phyloP scores from a whole-genome alignment of 2,797 vertebrate genomes.

The Acanthornis magna region DNA sequence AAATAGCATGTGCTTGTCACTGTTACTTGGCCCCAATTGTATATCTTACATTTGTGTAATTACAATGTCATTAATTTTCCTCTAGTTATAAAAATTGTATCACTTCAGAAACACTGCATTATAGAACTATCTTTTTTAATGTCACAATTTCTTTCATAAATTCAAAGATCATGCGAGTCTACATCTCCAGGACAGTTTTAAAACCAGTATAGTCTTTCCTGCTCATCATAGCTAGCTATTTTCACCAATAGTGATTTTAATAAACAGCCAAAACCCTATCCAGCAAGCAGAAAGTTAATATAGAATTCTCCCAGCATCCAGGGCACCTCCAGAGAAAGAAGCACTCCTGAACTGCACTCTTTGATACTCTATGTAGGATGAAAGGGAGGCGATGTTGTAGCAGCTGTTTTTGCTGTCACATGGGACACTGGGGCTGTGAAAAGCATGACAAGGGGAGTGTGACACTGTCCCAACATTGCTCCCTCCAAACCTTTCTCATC shows the following conservation, averaged over 20 bases:
- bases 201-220: background rate
- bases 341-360: background rate
- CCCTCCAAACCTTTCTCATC: background rate
- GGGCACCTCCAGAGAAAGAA: background rate
- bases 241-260: background rate
- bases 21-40: background rate
- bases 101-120: background rate
- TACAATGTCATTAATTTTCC: background rate
- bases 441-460: fast-evolving
- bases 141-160: background rate
- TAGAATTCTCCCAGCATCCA: background rate
- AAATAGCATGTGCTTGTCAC: background rate
- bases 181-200: background rate
- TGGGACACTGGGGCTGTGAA: background rate
- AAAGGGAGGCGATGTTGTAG: background rate
- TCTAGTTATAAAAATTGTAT: background rate
- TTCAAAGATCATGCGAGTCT: background rate
- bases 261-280: background rate
- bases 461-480: background rate
- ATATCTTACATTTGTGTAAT: background rate
- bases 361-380: background rate
- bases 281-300: background rate
- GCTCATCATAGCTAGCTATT: background rate
- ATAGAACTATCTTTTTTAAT: background rate
- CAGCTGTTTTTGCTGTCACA: background rate